These are phyloP conservation scores for Tragelaphus imberbis DNA, from an alignment of 2,113 vertebrate species.

Conservation along the genomic window DNA sequence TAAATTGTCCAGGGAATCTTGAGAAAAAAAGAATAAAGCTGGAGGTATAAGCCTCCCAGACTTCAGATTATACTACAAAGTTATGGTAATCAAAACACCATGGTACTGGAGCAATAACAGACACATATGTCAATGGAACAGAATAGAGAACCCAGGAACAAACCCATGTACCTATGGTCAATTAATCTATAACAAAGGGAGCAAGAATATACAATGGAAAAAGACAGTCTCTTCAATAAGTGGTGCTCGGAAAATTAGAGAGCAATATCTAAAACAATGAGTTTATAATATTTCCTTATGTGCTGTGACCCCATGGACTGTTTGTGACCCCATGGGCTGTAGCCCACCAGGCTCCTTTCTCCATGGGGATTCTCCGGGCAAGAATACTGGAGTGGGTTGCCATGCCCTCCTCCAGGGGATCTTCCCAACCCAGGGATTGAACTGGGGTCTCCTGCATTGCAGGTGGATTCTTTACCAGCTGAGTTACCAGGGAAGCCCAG, in stretches of 20 bases:
- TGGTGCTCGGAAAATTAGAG: background rate
- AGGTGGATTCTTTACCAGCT: background rate
- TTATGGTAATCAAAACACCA: background rate
- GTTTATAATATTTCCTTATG: background rate
- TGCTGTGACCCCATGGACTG: background rate
- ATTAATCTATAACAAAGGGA: background rate
- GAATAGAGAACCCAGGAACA: background rate
- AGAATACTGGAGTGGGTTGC: background rate
- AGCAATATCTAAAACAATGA: background rate
- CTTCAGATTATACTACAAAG: background rate
- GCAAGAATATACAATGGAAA: background rate
- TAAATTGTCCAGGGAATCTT: background rate
- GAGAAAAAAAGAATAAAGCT: background rate
- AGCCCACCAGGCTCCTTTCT: background rate
- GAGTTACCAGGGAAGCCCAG: background rate
- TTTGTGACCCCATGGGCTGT: background rate
- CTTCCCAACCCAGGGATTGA: background rate
- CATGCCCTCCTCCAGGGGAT: background rate
- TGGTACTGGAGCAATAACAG: background rate
- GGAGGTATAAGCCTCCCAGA: background rate
- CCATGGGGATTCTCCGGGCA: background rate
- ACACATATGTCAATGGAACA: background rate
- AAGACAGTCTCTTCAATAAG: background rate
- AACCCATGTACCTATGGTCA: background rate
- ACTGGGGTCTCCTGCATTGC: background rate